Conservation (phyloP, 2,797 vertebrate species). For the Argyrosomus regius region DNA sequence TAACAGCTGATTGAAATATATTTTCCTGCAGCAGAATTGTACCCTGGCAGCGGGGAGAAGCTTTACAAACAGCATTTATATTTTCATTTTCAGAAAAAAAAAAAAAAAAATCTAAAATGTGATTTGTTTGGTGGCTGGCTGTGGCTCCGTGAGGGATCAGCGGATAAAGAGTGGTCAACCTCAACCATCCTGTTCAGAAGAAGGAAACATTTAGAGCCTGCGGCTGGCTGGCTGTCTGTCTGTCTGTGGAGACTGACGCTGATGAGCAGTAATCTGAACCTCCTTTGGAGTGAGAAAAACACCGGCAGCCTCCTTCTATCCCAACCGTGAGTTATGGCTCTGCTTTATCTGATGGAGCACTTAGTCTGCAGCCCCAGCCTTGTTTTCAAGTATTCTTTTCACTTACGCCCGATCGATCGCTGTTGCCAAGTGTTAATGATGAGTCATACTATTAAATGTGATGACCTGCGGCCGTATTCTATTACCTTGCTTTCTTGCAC, state of each 20-base stretch:
- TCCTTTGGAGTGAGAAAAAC: constrained; percentile 44
- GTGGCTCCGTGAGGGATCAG: background rate
- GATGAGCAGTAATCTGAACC: constrained; percentile 68
- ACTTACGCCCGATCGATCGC: constrained; percentile 72
- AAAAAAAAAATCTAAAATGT: background rate
- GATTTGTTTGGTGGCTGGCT: background rate
- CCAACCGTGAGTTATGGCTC: constrained; percentile 60
- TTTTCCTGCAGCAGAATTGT: background rate
- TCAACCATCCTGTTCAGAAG: constrained; percentile 18
- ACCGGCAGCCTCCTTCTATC: constrained; percentile 29
- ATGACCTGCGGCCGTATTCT: constrained; percentile 73
- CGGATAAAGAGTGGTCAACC: constrained; percentile 19
- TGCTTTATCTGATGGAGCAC: constrained; percentile 72
- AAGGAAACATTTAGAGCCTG: constrained; percentile 16
- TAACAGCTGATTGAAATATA: background rate
- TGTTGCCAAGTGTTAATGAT: constrained; percentile 78
- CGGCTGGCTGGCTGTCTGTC: constrained; percentile 11
- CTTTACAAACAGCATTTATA: background rate
- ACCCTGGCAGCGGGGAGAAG: background rate
- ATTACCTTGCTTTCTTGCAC: constrained; percentile 62
- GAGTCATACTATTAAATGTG: constrained; percentile 81
- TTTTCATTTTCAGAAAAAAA: background rate
- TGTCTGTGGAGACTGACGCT: constrained; percentile 40
- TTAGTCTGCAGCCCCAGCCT: constrained; percentile 60
- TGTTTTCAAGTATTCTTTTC: constrained; percentile 77